These are phyloP conservation scores for Heterodera schachtii DNA, from an alignment of 1,140 invertebrate species.

Conservation along the genomic window DNA sequence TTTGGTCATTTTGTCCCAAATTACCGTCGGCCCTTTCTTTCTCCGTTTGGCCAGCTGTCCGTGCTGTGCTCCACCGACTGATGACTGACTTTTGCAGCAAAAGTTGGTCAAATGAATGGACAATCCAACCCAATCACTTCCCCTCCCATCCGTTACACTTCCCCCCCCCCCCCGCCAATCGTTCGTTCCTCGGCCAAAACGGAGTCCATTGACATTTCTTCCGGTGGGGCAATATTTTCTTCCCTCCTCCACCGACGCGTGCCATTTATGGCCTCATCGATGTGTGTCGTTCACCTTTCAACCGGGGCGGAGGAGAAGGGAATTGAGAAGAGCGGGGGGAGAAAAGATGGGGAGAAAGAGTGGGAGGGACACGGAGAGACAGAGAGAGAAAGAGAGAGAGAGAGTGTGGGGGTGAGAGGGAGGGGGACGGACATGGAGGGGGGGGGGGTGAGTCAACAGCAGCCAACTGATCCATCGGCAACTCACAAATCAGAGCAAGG, in stretches of 20 bases:
- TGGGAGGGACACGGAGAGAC: too few relatives aligned
- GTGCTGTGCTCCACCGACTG: not conserved
- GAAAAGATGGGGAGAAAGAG: too few relatives aligned
- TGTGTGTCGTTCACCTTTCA: not conserved
- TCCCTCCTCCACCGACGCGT: not conserved
- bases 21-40: too few relatives aligned
- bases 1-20: too few relatives aligned
- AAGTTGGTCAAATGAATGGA: not conserved
- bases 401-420: too few relatives aligned
- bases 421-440: too few relatives aligned
- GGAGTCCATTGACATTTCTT: conserved; percentile 2
- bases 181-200: not conserved
- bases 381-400: too few relatives aligned
- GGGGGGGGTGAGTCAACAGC: not conserved
- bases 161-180: not conserved
- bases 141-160: too few relatives aligned
- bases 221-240: not conserved
- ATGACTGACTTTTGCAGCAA: not conserved
- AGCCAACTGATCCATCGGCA: not conserved
- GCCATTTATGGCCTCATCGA: not conserved
- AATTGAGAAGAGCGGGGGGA: too few relatives aligned
- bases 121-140: not conserved
- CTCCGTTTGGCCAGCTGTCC: not conserved
- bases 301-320: not conserved
- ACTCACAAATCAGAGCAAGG: not conserved